Conservation (phyloP, 1,140 invertebrate species). For the Stratiolaelaps scimitus region DNA sequence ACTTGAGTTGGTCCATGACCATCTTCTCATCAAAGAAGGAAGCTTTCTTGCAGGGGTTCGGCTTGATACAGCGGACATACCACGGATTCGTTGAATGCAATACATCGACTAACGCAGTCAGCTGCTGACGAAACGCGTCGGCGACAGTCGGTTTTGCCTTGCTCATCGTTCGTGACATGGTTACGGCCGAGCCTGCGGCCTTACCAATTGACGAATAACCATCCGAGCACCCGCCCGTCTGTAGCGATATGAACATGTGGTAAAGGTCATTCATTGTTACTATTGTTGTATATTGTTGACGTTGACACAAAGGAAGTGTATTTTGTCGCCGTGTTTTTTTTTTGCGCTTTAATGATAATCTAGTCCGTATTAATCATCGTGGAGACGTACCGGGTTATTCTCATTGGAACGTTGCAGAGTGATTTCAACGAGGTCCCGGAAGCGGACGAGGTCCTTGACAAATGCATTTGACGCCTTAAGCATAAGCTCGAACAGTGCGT, state of each 20-base stretch:
- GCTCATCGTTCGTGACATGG: constrained; percentile 60
- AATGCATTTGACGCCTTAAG: constrained; percentile 70
- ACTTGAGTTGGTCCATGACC: constrained; percentile 76
- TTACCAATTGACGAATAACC: no score
- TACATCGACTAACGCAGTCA: constrained; percentile 80
- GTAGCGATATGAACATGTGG: no score
- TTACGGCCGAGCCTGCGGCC: constrained; percentile 39
- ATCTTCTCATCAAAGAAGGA: constrained; percentile 67
- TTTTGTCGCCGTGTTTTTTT: no score
- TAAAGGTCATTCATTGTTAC: no score
- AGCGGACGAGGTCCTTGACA: constrained; percentile 70
- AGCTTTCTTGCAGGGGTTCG: constrained; percentile 72
- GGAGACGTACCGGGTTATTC: not conserved
- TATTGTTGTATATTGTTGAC: no score
- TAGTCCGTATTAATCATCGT: no score
- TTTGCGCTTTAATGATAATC: no score
- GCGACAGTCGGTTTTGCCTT: constrained; percentile 84
- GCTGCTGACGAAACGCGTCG: constrained; percentile 77
- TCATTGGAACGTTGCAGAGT: constrained; percentile 2
- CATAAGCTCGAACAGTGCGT: constrained; percentile 85
- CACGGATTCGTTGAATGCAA: constrained; percentile 80
- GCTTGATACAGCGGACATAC: constrained; percentile 91
- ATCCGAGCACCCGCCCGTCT: no score
- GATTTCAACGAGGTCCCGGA: constrained; percentile 47
- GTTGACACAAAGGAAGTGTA: no score